Base-by-base conservation (phyloP, 2,113 vertebrate species). In the Thunnus maccoyii region DNA sequence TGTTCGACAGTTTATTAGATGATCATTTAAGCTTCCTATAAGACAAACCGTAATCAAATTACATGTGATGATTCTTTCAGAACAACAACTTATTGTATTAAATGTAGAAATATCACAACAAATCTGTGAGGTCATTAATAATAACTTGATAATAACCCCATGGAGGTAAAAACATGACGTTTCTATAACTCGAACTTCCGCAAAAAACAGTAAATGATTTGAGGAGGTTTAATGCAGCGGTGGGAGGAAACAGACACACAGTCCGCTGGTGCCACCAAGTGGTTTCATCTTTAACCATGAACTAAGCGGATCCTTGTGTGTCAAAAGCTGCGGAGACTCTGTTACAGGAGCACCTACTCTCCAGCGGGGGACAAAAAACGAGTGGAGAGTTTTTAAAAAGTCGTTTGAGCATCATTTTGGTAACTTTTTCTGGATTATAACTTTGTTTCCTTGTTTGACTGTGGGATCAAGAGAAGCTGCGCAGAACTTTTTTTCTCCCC, bases 241-340 rank as follows among this genome's bases (percentile, higher is more conserved):
- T 52, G 52, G 80, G 83, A 77, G 82, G 77, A 79, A 70, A 54
- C 67, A 15, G 4, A 36, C 6, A 3, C 1, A 44, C 41, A 50
- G 71, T 54, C 72, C 62, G 8, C 32, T 10, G 71, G 82, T 77
- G 83, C 86, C 91, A 72, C 86, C 90, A 61, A 71, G 84, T 54
- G 91, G 87, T 46, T 51, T 10, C 30, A 7, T 22, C 15, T 47
- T 4, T 12, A 36, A 13, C 18, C 51, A 56, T 51, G 46, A 65
- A 47, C 68, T 6, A 66, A 56, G 70, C 69, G 64, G 57, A 70
- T 63, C 61, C 2, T 61, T 9, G 15, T 22, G 30, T 47, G 0
- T 30, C 8, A 25, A 20, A 68, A 58, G 4, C 72, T 48, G 16
- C 22, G 1, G n/a, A 86, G 57, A 51, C 61, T 78, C 36, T 46